These are phyloP conservation scores for Ceratina calcarata DNA, from an alignment of 1,140 invertebrate genomes.

Conservation along the genomic window DNA sequence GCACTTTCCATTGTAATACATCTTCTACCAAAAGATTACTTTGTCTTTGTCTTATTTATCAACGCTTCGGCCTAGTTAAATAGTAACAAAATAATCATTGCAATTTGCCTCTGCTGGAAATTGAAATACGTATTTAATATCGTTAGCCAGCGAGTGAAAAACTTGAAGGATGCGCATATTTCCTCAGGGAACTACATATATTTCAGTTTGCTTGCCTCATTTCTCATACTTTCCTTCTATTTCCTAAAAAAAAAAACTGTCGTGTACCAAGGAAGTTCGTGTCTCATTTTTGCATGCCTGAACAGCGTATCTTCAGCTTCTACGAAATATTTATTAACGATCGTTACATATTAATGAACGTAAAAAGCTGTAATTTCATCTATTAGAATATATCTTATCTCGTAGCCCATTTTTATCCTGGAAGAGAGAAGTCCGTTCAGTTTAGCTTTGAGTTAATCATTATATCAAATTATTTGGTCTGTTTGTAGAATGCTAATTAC, in stretches of 20 bases:
- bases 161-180: background rate
- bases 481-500: too few relatives aligned
- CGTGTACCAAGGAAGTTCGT: background rate
- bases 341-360: background rate
- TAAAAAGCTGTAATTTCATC: too few relatives aligned
- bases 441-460: too few relatives aligned
- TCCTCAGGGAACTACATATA: too few relatives aligned
- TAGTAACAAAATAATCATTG: too few relatives aligned
- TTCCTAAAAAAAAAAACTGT: background rate
- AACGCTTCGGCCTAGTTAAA: background rate
- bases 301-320: background rate
- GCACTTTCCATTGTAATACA: background rate
- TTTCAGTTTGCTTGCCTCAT: background rate
- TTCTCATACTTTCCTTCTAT: background rate
- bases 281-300: background rate
- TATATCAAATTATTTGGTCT: too few relatives aligned
- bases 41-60: background rate
- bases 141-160: background rate
- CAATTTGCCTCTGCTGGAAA: background rate
- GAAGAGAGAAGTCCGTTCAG: too few relatives aligned
- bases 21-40: background rate
- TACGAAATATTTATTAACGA: background rate
- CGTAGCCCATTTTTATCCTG: background rate
- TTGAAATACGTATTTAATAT: conserved; percentile 10
- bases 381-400: background rate